phyloP scores from a whole-genome alignment of 2,113 vertebrate genomes.

The Colius striatus region DNA sequence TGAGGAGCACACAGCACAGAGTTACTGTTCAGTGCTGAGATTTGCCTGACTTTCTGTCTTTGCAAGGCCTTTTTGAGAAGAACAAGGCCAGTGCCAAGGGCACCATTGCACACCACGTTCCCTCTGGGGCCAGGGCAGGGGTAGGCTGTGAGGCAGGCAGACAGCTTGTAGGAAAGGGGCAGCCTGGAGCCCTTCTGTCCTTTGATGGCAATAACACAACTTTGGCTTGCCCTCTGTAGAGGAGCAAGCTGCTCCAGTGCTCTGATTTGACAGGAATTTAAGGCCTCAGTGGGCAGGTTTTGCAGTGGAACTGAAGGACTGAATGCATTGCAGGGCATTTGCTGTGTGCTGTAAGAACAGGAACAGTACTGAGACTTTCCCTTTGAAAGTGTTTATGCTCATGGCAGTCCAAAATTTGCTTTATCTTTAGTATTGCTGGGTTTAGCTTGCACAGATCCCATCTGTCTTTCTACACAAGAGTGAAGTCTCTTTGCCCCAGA shows the following conservation, averaged over 20 bases:
- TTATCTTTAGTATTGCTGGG: neutral
- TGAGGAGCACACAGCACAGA: neutral
- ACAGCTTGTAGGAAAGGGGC: neutral
- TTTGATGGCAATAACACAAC: neutral
- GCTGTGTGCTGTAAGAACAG: neutral
- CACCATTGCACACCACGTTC: neutral
- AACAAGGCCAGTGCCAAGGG: neutral
- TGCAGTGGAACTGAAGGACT: neutral
- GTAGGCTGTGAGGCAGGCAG: neutral
- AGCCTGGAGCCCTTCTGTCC: neutral
- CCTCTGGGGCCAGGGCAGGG: neutral
- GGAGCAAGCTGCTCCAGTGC: neutral
- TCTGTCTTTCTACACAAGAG: neutral
- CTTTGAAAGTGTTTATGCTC: neutral
- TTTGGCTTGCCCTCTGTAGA: neutral
- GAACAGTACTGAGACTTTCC: neutral
- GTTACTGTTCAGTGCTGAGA: neutral
- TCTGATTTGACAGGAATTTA: neutral
- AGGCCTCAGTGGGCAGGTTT: neutral
- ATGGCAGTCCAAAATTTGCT: neutral
- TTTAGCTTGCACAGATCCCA: slow-evolving; percentile 4
- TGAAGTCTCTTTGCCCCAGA: neutral
- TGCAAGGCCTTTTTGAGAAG: neutral
- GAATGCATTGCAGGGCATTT: neutral
- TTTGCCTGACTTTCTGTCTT: neutral